Conservation (phyloP, 2,888 invertebrate genomes). For the Spisula subtruncata region DNA sequence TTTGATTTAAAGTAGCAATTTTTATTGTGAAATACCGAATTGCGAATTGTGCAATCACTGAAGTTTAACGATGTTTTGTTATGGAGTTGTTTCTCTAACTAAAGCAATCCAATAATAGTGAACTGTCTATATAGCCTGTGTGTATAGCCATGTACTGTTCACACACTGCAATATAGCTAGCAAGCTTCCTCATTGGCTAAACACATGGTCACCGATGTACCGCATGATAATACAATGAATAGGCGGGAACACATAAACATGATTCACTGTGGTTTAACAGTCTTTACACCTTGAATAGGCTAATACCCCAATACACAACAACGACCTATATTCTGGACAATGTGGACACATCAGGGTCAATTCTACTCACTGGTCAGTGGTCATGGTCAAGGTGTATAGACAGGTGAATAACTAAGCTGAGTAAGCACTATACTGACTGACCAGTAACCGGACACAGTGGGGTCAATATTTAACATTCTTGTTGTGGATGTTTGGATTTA, state of each 20-base stretch:
- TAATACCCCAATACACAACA: conserved; percentile 22
- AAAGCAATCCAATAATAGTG: background rate
- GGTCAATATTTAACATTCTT: too few relatives aligned
- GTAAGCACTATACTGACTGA: too few relatives aligned
- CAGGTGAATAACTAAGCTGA: background rate
- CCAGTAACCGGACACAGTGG: too few relatives aligned
- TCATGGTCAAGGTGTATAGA: background rate
- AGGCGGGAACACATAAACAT: background rate
- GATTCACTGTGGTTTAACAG: background rate
- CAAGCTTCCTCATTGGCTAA: background rate
- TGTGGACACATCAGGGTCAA: background rate
- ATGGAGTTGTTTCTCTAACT: background rate
- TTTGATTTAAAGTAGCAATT: background rate
- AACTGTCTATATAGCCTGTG: background rate
- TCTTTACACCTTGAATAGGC: too few relatives aligned
- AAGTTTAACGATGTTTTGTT: background rate
- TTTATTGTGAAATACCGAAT: background rate
- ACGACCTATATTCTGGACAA: background rate
- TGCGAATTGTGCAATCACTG: background rate
- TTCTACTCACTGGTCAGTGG: background rate
- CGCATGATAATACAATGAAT: background rate
- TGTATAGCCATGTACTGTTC: background rate
- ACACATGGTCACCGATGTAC: background rate
- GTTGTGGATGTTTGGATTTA: too few relatives aligned
- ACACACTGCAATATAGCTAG: background rate